Base-by-base conservation (phyloP, 2,113 vertebrate species). In the Lophotis ruficrista region DNA sequence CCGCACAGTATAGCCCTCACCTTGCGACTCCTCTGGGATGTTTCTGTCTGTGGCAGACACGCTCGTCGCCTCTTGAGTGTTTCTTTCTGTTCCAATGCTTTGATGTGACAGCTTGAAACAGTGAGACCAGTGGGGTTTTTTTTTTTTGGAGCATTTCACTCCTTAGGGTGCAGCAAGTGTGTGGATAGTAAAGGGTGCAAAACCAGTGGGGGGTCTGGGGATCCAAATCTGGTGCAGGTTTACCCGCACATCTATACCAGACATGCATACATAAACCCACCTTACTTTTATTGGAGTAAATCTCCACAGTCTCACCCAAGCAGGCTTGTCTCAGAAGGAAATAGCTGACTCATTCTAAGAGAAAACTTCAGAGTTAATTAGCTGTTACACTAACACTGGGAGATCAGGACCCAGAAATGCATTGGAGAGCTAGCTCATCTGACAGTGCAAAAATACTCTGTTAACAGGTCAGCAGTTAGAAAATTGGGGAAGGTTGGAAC, bases 61-160 rank as follows among this genome's bases (percentile, higher is more conserved):
- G 0, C 9, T 12, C 6, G 14, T 10, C 16, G 68, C 25, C 5
- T 51, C 58, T 27, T 21, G 58, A 38, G 2, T 30, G 37, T 5
- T 83, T 53, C 53, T n/a, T 77, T 70, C 81, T 70, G 12, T 51
- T 75, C 51, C 54, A 69, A 41, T 21, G 7, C 22, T 68, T 31
- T 51, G 17, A 12, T 5, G 15, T 21, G 37, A 30, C 53, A 43
- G 15, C 30, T 35, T 28, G n/a, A 79, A 79, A 47, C n/a, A n/a
- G 11, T 15, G 37, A 66, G 14, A 8, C 5, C 27, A 15, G 21
- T 47, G 21, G 4, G 4, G 1, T 1, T 2, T 5, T 68, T 1
- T 2, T 5, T 68, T 68, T n/a, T 16, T 28, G 10, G 66, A 70
- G 11, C 5, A 17, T 18, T 64, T 7, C 10, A 22, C 11, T 43